phyloP scores from a whole-genome alignment of 1,140 invertebrate species.

The Plectus sambesii region DNA sequence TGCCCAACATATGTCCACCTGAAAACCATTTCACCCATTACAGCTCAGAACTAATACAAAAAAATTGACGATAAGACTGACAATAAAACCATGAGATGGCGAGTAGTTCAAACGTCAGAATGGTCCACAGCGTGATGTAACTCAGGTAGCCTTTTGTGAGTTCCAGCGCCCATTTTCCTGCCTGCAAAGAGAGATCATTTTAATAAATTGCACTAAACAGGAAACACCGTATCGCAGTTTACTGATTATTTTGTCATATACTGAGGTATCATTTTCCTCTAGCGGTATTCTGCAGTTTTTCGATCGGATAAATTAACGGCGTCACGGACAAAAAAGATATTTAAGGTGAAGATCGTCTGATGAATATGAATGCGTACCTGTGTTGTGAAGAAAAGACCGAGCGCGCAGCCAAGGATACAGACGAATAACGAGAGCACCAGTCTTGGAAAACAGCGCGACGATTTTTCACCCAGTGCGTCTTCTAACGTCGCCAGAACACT shows the following conservation, averaged over 20 bases:
- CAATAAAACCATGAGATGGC: conserved; percentile 45
- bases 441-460: conserved; percentile 35
- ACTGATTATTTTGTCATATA: too few species aligned
- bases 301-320: too few species aligned
- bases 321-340: too few species aligned
- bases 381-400: conserved; percentile 39
- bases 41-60: too few species aligned
- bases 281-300: too few species aligned
- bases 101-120: conserved; percentile 37
- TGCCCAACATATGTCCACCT: conserved; percentile 39
- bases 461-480: conserved; percentile 37
- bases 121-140: conserved; percentile 39
- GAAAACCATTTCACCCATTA: conserved; percentile 9
- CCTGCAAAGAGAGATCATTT: conserved; percentile 20
- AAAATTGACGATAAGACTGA: conserved; percentile 19
- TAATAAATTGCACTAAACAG: too few species aligned
- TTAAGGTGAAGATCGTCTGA: too few species aligned
- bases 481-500: conserved; percentile 37
- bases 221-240: too few species aligned
- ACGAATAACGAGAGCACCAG: conserved; percentile 37
- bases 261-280: too few species aligned
- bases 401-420: conserved; percentile 24
- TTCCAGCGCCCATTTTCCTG: conserved; percentile 41
- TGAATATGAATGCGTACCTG: too few species aligned
- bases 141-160: conserved; percentile 36